Evolutionary conservation across 2,888 invertebrate species (phyloP), one percentile per base, ranked within the genome.

Genomic region (Caenorhabditis angaria): DNA sequence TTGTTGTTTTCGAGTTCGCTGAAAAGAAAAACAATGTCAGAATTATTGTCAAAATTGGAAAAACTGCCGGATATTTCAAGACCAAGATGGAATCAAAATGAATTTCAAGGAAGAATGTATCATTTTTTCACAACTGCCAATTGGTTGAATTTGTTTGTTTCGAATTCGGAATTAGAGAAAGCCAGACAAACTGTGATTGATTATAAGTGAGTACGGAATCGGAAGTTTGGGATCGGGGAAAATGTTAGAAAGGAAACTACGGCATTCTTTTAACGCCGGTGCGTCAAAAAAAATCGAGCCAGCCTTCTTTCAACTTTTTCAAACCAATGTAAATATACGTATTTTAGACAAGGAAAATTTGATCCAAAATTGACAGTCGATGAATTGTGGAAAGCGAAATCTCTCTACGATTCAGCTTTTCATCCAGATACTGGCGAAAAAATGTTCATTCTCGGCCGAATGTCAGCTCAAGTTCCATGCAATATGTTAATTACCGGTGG

Each of bases 341-440:
- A 10, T 48, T 47, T 27, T 74, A 90, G 90, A 77, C 86, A 87
- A 61, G 90, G 90, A 14, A 89, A 89, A 64, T 82, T 86, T 51
- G 70, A 88, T 41, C 79, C 86, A 92, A 91, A 91, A 18, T 90
- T 93, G 70, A 91, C 92, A 22, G 92, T 92, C 76, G 92, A 94
- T 57, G 92, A 94, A 78, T 88, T 99, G 59, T 97, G 97, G 95
- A 89, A 90, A 47, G 93, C 93, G 12, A 99, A 99, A 89, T 92
- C 93, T 85, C 88, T 97, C 18, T 96, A 96, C 89, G 97, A 99
- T 89, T 97, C 97, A 35, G 97, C 97, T 0, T 97, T 91, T 88
- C 99, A 99, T 89, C 97, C 97, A 0, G 97, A 99, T 88, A 97
- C 97, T 0, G 95, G 95, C 1, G 96, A 97, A 88, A 95, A 95